phyloP scores from a whole-genome alignment of 2,113 vertebrate genomes.

The Pithys albifrons region DNA sequence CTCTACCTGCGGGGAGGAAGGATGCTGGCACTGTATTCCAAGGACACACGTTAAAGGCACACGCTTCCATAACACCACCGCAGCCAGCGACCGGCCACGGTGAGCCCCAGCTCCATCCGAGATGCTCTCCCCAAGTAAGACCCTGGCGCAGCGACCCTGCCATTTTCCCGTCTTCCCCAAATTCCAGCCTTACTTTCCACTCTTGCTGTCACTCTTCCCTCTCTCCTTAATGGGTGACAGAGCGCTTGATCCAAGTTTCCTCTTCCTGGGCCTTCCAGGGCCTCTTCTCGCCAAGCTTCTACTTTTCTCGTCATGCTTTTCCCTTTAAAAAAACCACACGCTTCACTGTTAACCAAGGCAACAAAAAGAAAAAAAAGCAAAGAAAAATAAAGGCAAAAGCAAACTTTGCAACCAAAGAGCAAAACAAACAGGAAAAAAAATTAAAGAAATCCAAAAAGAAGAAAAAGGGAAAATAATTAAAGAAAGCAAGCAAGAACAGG shows the following conservation, averaged over 20 bases:
- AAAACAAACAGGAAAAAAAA: neutral
- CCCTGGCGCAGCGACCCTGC: slow-evolving; percentile 21
- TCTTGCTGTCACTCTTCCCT: slow-evolving; percentile 87
- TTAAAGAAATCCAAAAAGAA: neutral
- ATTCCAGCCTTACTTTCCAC: slow-evolving; percentile 88
- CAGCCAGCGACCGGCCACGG: neutral
- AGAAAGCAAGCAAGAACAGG: slow-evolving; percentile 47
- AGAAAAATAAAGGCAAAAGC: neutral
- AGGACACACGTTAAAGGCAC: neutral
- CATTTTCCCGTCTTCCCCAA: slow-evolving; percentile 58
- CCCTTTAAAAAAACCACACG: slow-evolving; percentile 85
- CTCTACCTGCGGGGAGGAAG: neutral
- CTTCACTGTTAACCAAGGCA: slow-evolving; percentile 76
- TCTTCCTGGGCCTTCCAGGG: slow-evolving; percentile 94
- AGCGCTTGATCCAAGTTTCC: slow-evolving; percentile 84
- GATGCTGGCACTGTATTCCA: neutral
- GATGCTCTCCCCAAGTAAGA: slow-evolving; percentile 18
- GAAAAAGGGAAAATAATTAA: neutral
- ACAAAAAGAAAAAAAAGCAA: neutral
- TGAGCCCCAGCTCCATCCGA: neutral
- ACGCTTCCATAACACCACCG: neutral
- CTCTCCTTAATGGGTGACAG: slow-evolving; percentile 82
- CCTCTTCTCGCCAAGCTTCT: slow-evolving; percentile 89
- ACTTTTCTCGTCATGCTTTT: slow-evolving; percentile 91
- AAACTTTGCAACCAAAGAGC: slow-evolving; percentile 36